A percentile compares a stretch with the other conserved stretches of the same genome.
Conservation (phyloP, 2,797 vertebrate genomes). For the Vireo griseus region DNA sequence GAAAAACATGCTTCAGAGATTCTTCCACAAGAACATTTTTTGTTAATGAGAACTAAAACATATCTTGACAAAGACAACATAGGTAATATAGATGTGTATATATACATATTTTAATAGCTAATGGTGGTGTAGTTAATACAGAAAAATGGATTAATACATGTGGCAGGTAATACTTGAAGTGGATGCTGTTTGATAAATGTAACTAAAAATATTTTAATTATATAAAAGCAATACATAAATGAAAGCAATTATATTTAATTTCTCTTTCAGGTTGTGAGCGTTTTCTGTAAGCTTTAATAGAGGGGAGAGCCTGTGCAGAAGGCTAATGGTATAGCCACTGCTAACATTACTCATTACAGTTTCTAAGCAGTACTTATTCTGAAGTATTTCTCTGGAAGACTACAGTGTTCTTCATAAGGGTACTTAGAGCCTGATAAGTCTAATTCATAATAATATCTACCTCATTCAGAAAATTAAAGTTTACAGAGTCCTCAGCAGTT, state of each 20-base stretch:
- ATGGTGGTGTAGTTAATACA: conserved; percentile 56
- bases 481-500: conserved; percentile 48
- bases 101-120: conserved; percentile 60
- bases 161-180: conserved; percentile 70
- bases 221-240: conserved; percentile 77
- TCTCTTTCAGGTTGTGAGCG: conserved; percentile 48
- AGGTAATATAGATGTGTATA: conserved; percentile 28
- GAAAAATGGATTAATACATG: conserved; percentile 64
- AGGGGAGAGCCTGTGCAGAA: conserved; percentile 38
- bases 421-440: conserved; percentile 28
- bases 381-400: conserved; percentile 42
- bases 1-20: conserved; percentile 67
- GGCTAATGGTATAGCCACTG: conserved; percentile 56
- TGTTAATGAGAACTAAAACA: conserved; percentile 72
- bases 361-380: conserved; percentile 60
- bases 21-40: conserved; percentile 69
- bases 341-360: conserved; percentile 47
- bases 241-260: conserved; percentile 75
- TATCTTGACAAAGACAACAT: conserved; percentile 67
- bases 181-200: conserved; percentile 65
- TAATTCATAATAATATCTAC: conserved; percentile 16
- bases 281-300: conserved; percentile 44
- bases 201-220: conserved; percentile 78
- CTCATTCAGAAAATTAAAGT: conserved; percentile 54
- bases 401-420: conserved; percentile 19